Conservation (phyloP, 23 tunicate species). For the Trididemnum nubilum region DNA sequence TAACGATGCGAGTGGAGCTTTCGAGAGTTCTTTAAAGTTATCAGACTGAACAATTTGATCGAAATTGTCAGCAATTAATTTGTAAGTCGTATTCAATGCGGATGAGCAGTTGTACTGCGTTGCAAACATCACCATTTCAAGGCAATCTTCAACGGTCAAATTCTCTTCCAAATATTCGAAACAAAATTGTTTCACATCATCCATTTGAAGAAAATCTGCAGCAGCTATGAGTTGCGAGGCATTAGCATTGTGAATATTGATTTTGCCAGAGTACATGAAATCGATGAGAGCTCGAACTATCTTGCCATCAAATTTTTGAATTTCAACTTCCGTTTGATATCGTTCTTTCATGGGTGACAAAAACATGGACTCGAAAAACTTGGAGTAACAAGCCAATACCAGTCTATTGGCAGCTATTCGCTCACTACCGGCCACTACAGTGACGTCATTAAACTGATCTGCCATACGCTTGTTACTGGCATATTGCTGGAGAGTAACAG, state of each 20-base stretch:
- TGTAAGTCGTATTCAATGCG: not conserved
- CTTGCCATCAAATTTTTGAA: not conserved
- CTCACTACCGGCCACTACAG: not conserved
- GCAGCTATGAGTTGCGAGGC: not conserved
- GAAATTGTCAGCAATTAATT: not conserved
- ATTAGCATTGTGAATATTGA: not conserved
- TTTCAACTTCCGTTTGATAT: not conserved
- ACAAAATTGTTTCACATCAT: not conserved
- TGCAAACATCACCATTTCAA: not conserved
- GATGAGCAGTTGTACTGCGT: not conserved
- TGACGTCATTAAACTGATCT: not conserved
- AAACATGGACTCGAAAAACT: not conserved
- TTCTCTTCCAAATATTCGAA: not conserved
- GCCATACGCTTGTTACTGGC: not conserved
- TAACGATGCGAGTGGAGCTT: not conserved
- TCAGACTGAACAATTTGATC: not conserved
- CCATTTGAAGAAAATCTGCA: not conserved
- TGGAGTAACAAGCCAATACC: not conserved
- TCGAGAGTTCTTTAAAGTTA: not conserved
- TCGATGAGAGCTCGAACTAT: not conserved
- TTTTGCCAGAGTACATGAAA: slow-evolving; percentile 1
- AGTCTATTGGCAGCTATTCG: not conserved
- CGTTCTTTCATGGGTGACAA: not conserved
- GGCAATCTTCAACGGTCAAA: not conserved
- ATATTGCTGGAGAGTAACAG: too few relatives aligned